phyloP scores from a whole-genome alignment of 1,140 invertebrate genomes.

The Zeugodacus cucurbitae region DNA sequence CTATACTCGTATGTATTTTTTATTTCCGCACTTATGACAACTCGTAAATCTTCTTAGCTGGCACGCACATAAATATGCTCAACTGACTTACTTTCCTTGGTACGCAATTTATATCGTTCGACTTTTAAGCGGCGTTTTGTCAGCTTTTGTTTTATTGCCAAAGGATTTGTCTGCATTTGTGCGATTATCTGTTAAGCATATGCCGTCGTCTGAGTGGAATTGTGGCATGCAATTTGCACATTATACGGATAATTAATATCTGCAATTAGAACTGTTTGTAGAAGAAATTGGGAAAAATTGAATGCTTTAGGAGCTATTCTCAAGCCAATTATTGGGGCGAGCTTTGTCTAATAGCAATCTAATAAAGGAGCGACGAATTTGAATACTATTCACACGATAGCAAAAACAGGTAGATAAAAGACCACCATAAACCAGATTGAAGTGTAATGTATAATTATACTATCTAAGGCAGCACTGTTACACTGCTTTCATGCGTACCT shows the following conservation, averaged over 20 bases:
- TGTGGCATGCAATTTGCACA: neutral
- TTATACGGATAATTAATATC: neutral
- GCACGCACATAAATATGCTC: neutral
- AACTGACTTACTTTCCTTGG: neutral
- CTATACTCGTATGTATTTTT: neutral
- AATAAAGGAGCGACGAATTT: no score
- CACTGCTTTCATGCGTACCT: no score
- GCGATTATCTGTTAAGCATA: neutral
- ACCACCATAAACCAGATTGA: no score
- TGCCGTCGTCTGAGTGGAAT: neutral
- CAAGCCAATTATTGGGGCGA: no score
- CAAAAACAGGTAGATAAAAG: no score
- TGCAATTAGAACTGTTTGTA: no score
- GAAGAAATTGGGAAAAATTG: no score
- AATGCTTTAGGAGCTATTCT: no score
- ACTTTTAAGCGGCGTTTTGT: neutral
- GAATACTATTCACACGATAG: no score
- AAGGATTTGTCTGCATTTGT: neutral
- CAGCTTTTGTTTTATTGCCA: neutral
- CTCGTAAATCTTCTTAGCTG: neutral
- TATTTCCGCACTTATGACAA: neutral
- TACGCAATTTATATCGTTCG: neutral
- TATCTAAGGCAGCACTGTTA: no score
- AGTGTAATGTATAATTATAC: no score
- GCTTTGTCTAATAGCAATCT: no score